Evolutionary conservation across 2,888 invertebrate genomes (phyloP), one percentile per base, ranked within the genome.

Genomic region (Odontocerum albicorne): DNA sequence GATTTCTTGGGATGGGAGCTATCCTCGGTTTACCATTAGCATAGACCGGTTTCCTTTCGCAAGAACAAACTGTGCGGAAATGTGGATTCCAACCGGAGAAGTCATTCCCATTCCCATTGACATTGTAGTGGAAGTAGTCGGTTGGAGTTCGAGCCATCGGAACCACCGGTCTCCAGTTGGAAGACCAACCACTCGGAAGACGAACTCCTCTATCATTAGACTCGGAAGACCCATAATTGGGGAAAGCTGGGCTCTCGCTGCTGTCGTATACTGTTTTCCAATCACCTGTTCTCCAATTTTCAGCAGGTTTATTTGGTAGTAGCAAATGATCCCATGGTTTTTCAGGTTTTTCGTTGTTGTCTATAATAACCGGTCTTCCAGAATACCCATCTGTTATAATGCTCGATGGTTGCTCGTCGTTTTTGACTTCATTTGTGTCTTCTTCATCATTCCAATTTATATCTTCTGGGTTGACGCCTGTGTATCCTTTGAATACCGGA

Each of bases 401-500:
- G 21, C 17, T n/a, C 16, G 55, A 55, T 17, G 49, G 49, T 39
- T 49, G 52, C 76, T 77, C 53, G 72, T 74, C 13, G 73, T 72
- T 62, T 42, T 42, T 40, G 4, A n/a, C 4, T 74, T 76, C 43
- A 16, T 32, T 35, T 3, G 8, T 32, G n/a, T 54, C 27, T 6
- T 38, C 27, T 4, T 55, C 40, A 7, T 36, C 20, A 20, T 47
- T 32, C 15, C 20, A 31, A 36, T 53, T 52, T 10, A 60, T 50
- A 21, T 60, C 60, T 49, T 55, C 50, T 2, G 73, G 69, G 15
- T 75, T 75, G 2, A 75, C 69, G 17, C 77, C 74, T 65, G 72
- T 76, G 55, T 72, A 74, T 2, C 82, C 82, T 45, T 72, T 68
- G 10, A 81, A 62, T 17, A 83, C 63, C 0, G 82, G 81, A 2